phyloP scores from a whole-genome alignment of 2,888 invertebrate species.

The Imbricaverruca yamaguchii region DNA sequence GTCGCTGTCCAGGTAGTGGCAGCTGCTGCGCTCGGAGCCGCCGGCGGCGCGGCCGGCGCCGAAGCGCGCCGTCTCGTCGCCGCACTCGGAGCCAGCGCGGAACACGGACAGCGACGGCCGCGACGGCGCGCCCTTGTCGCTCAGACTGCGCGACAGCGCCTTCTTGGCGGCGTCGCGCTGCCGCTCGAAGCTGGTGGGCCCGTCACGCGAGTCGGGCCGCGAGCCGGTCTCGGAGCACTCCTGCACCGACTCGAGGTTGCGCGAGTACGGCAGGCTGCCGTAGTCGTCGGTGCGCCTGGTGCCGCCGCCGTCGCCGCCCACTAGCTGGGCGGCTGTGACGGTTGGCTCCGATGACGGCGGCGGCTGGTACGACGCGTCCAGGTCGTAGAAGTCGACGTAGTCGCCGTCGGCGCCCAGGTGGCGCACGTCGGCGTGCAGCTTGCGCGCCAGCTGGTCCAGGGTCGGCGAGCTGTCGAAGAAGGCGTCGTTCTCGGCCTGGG shows the following conservation, averaged over 20 bases:
- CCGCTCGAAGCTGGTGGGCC: conserved; percentile 28
- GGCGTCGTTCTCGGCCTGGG: conserved; percentile 23
- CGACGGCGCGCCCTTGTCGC: conserved; percentile 40
- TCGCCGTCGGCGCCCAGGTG: conserved; percentile 28
- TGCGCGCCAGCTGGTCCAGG: conserved; percentile 27
- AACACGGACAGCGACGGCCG: conserved; percentile 30
- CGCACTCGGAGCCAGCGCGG: conserved; percentile 35
- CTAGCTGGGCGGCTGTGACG: conserved; percentile 8
- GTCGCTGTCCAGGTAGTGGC: conserved; percentile 33
- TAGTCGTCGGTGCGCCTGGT: not conserved
- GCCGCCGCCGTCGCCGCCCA: conserved; percentile 6
- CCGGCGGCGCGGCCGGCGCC: conserved; percentile 22
- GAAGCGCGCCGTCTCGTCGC: conserved; percentile 33
- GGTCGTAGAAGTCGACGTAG: conserved; percentile 28
- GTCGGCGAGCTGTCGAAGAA: conserved; percentile 27
- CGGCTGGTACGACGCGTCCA: conserved; percentile 27
- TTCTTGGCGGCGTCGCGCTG: conserved; percentile 32
- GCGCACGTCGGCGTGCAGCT: conserved; percentile 29
- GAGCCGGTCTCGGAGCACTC: conserved; percentile 27
- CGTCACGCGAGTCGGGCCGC: conserved; percentile 26
- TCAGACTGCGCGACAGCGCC: conserved; percentile 38
- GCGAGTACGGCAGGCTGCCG: conserved; percentile 10
- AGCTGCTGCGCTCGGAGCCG: conserved; percentile 27
- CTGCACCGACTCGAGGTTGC: conserved; percentile 20
- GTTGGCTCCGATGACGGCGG: conserved; percentile 21